phyloP scores from a whole-genome alignment of 2,888 invertebrate species.

The Caenorhabditis japonica region DNA sequence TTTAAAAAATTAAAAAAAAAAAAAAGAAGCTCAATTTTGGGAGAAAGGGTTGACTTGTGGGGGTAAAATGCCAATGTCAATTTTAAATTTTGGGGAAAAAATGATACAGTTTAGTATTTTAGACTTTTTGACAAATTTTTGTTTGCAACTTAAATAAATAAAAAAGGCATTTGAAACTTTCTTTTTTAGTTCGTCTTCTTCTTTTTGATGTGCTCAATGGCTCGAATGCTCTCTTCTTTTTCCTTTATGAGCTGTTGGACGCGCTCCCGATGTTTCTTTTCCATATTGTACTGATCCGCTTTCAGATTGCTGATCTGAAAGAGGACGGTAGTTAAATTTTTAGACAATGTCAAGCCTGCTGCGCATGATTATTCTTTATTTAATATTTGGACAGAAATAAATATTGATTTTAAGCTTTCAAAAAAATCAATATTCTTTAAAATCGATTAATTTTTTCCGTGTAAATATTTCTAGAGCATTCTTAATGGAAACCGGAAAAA shows the following conservation, averaged over 20 bases:
- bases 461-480: too few species aligned
- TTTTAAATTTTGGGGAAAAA: conserved; percentile 1
- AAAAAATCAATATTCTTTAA: too few species aligned
- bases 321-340: not conserved
- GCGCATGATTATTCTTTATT: too few species aligned
- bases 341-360: too few species aligned
- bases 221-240: conserved; percentile 58
- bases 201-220: conserved; percentile 30
- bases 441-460: not conserved
- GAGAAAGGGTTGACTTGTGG: too few species aligned
- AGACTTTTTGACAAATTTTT: too few species aligned
- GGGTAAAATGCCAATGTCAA: too few species aligned
- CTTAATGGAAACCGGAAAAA: too few species aligned
- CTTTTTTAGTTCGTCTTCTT: conserved; percentile 24
- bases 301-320: conserved; percentile 67
- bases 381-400: too few species aligned
- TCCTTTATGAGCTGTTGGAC: conserved; percentile 61
- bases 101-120: too few species aligned
- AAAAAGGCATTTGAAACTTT: conserved; percentile 11
- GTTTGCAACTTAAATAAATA: not conserved
- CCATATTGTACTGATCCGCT: conserved; percentile 60
- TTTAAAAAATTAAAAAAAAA: too few species aligned
- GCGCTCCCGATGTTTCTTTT: conserved; percentile 61
- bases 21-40: too few species aligned
- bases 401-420: not conserved